Percentiles rank a stretch among this genome's conserved stretches.
phyloP scores from a whole-genome alignment of 2,113 vertebrate genomes.

The Dasyprocta punctata region DNA sequence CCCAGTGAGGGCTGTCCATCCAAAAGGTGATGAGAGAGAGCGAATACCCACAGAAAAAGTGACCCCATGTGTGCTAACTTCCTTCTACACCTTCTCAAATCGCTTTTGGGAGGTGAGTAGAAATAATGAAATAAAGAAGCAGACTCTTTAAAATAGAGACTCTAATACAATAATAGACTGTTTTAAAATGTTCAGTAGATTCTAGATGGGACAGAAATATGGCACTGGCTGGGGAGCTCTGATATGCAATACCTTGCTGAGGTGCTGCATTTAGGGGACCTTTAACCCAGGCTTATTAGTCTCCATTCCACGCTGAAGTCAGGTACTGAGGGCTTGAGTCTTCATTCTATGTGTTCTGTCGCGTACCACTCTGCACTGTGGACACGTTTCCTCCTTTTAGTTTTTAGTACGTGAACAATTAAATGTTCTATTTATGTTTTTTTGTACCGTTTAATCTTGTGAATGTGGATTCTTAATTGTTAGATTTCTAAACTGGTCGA shows the following conservation, averaged over 20 bases:
- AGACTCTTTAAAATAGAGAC: background rate
- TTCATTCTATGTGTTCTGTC: background rate
- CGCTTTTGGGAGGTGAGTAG: background rate
- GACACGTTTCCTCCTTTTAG: background rate
- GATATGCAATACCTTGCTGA: background rate
- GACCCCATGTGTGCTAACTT: background rate
- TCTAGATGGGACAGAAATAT: background rate
- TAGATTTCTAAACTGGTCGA: background rate
- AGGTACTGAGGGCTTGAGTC: background rate
- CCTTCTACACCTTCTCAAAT: background rate
- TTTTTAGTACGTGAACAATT: background rate
- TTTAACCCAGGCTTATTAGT: constrained; percentile 1
- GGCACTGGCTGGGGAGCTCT: background rate
- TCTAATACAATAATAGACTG: background rate
- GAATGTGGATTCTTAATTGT: background rate
- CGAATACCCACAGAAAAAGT: background rate
- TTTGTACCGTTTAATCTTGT: background rate
- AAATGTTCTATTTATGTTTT: background rate
- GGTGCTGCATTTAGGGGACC: background rate
- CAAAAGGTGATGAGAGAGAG: background rate
- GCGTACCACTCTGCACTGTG: background rate
- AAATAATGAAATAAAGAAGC: background rate
- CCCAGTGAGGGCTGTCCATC: background rate
- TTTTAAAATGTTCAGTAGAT: constrained; percentile 36
- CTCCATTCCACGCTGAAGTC: background rate